Evolutionary conservation across 2,888 invertebrate species (phyloP), one percentile per base, ranked within the genome.

Genomic region (Phyllotreta striolata): DNA sequence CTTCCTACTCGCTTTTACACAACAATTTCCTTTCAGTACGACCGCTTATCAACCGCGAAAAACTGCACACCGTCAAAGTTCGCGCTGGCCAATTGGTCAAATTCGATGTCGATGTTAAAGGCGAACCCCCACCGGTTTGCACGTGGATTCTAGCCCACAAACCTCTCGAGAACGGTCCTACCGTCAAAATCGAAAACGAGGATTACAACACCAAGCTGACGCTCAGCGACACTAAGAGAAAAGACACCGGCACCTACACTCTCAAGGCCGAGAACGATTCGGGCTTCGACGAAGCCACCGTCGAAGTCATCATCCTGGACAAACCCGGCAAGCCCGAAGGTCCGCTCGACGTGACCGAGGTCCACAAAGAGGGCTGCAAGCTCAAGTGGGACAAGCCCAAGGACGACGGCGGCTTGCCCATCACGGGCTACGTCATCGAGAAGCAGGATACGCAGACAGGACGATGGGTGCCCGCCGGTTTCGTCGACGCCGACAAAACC

Each of bases 321-420:
- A 93, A 91, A 76, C 95, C 95, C 12, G 88, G 89, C 72, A 91
- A 91, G 78, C 95, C 95, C 0, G 93, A 95, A 81, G 97, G 96
- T 44, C 98, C 98, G 0, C 83, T 98, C 0, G 95, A 96, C 77
- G 93, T 96, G 0, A 87, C 87, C 0, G 95, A 96, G 78, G 88
- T 98, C 0, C 95, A 93, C 81, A 94, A 95, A 66, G 96, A 97
- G 80, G 95, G 96, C 58, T 97, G 95, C 78, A 95, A 93, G 76
- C 84, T 98, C 8, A 89, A 91, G 74, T 98, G 98, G 98, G 91
- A 91, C 71, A 94, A 95, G 76, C 98, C 98, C 0, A 95, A 94
- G 80, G 97, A 98, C 81, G 96, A 98, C 70, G 98, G 98, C 39
- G 98, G 97, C 8, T 82, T 95, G 46, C 96, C 97, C 3, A 88